These are phyloP conservation scores for Agrotis exclamationis DNA, from an alignment of 2,888 invertebrate species.

Conservation along the genomic window DNA sequence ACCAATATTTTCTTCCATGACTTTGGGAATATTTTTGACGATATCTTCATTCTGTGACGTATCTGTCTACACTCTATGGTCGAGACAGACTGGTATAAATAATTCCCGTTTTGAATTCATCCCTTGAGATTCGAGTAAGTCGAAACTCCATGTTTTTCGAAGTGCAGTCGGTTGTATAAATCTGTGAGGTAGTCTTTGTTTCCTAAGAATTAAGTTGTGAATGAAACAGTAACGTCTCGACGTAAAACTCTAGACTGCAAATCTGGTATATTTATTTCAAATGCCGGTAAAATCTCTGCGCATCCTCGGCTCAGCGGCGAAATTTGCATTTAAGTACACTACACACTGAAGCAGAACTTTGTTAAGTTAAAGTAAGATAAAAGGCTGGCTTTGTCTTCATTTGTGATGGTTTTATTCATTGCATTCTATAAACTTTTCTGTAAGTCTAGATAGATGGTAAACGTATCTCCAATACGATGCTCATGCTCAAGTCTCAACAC, in stretches of 20 bases:
- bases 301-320: constrained; percentile 79
- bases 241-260: constrained; percentile 79
- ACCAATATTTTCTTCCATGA: constrained; percentile 11
- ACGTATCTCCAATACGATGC: not conserved
- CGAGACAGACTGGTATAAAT: constrained; percentile 44
- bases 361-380: constrained; percentile 56
- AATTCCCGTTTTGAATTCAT: constrained; percentile 38
- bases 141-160: constrained; percentile 26
- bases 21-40: constrained; percentile 11
- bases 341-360: constrained; percentile 67
- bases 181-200: constrained; percentile 62
- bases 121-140: constrained; percentile 44
- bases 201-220: constrained; percentile 70
- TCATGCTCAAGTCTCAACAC: not conserved
- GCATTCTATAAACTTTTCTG: constrained; percentile 6
- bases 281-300: constrained; percentile 82
- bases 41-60: constrained; percentile 1
- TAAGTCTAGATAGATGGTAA: not conserved
- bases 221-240: constrained; percentile 79
- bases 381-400: constrained; percentile 55
- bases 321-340: constrained; percentile 82
- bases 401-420: constrained; percentile 52
- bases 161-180: constrained; percentile 52
- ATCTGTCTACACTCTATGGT: constrained; percentile 3
- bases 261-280: constrained; percentile 86